Evolutionary conservation across 2,888 invertebrate species (phyloP).

Genomic region (Pelosia muscerda): DNA sequence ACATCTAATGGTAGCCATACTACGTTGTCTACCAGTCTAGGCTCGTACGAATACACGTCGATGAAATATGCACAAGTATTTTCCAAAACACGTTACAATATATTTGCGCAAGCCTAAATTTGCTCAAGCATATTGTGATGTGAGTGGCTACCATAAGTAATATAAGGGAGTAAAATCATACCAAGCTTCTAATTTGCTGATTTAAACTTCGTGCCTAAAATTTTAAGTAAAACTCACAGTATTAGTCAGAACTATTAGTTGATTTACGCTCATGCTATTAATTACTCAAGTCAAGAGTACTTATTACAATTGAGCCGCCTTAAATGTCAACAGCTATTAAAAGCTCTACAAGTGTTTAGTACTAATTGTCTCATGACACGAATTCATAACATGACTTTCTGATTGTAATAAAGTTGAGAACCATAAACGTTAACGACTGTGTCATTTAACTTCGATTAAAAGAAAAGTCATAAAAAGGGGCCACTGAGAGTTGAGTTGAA

Average conservation of each 20-base stretch:
- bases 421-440: slow-evolving; percentile 53
- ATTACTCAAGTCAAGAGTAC: neutral
- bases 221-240: neutral
- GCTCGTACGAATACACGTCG: no score
- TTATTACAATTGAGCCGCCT: neutral
- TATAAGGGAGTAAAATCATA: no score
- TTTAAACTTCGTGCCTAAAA: neutral
- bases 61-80: no score
- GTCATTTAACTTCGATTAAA: slow-evolving; percentile 56
- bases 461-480: slow-evolving; percentile 50
- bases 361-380: slow-evolving; percentile 45
- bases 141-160: no score
- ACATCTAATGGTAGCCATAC: no score
- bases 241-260: neutral
- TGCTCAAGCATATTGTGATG: no score
- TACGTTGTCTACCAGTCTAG: no score
- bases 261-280: neutral
- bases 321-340: slow-evolving; percentile 5
- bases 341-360: slow-evolving; percentile 23
- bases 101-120: no score
- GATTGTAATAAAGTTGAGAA: slow-evolving; percentile 48
- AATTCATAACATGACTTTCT: slow-evolving; percentile 48
- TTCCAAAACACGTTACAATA: no score
- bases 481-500: slow-evolving; percentile 45
- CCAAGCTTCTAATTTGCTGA: no score